phyloP scores from a whole-genome alignment of 2,113 vertebrate genomes.

The Megalops atlanticus region DNA sequence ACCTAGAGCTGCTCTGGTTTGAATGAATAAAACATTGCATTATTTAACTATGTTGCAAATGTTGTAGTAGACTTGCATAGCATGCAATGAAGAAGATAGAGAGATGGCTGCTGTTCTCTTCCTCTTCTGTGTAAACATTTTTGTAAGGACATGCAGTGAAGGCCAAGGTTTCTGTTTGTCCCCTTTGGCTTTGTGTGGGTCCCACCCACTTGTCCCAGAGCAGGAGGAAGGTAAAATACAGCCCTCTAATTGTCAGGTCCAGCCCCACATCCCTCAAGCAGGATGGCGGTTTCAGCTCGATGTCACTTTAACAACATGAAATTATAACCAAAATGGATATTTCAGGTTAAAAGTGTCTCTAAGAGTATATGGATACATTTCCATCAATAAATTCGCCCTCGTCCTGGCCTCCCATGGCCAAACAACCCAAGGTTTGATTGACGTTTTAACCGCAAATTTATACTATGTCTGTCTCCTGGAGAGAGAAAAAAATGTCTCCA shows the following conservation, averaged over 20 bases:
- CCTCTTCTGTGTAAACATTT: background rate
- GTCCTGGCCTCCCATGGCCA: slow-evolving; percentile 69
- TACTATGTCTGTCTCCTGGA: slow-evolving; percentile 79
- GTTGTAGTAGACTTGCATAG: background rate
- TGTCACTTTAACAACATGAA: slow-evolving; percentile 94
- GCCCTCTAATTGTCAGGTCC: slow-evolving; percentile 73
- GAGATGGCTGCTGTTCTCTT: no score
- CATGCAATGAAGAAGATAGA: background rate
- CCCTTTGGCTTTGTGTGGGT: slow-evolving; percentile 21
- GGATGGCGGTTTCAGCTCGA: slow-evolving; percentile 77
- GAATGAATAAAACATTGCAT: background rate
- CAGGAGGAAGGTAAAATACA: slow-evolving; percentile 70
- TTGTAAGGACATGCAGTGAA: background rate
- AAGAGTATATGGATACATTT: slow-evolving; percentile 88
- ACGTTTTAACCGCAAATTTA: slow-evolving; percentile 90
- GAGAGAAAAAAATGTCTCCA: slow-evolving; percentile 76
- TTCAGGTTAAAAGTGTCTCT: slow-evolving; percentile 79
- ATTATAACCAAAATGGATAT: slow-evolving; percentile 89
- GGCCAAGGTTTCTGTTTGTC: background rate
- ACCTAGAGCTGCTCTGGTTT: background rate
- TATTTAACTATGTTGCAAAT: background rate
- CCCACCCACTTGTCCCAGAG: slow-evolving; percentile 46
- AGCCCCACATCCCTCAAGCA: slow-evolving; percentile 70
- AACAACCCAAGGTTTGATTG: slow-evolving; percentile 79
- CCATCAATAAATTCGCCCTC: slow-evolving; percentile 88